Evolutionary conservation across 2,888 invertebrate genomes (phyloP).

Genomic region (Erebia epiphron): DNA sequence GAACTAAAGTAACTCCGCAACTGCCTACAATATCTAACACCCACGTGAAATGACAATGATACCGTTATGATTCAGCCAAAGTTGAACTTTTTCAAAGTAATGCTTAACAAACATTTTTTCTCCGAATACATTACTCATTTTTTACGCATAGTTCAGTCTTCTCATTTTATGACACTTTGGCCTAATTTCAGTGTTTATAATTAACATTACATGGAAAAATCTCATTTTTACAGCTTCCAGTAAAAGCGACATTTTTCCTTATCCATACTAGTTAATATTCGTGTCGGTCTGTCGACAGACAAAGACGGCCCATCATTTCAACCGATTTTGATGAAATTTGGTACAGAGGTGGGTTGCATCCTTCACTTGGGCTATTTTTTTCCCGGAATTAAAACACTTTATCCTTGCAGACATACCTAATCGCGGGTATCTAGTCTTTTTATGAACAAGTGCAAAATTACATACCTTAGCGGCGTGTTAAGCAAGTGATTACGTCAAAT

Average conservation of each 20-base stretch:
- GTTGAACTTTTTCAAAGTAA: slow-evolving; percentile 6
- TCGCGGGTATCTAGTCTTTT: background rate
- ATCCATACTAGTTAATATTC: no score
- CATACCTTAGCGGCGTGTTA: background rate
- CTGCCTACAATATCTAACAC: background rate
- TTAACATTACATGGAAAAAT: background rate
- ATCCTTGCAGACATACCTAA: no score
- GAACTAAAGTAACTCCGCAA: background rate
- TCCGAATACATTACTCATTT: background rate
- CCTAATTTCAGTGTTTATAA: background rate
- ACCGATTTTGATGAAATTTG: no score
- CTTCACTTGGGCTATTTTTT: no score
- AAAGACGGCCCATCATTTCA: no score
- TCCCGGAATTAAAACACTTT: no score
- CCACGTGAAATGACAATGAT: slow-evolving; percentile 1
- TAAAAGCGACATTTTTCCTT: no score
- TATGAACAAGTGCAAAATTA: slow-evolving; percentile 2
- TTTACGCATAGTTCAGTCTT: slow-evolving; percentile 6
- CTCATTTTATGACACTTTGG: slow-evolving; percentile 4
- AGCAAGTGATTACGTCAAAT: slow-evolving; percentile 7
- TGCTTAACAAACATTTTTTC: slow-evolving; percentile 2
- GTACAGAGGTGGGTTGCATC: no score
- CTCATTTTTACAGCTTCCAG: background rate
- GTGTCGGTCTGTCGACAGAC: no score
- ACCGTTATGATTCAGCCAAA: background rate